A percentile compares a stretch with the other conserved stretches of the same genome.
Evolutionary conservation across 1,140 invertebrate genomes (phyloP).

Genomic region (Lepidurus apus): DNA sequence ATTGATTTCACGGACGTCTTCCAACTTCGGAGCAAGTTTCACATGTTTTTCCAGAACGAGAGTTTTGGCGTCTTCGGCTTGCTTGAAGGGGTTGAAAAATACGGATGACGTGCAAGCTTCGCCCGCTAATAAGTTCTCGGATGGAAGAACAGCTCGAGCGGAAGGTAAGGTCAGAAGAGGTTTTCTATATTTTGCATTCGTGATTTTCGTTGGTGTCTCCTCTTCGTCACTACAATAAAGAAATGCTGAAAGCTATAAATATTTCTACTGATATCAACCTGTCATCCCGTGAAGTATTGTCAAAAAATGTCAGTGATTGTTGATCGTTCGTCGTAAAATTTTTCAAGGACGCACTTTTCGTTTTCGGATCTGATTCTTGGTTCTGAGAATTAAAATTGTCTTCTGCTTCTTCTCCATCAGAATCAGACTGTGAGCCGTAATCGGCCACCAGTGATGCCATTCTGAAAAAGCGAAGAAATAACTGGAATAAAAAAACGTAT

Average conservation of each 20-base stretch:
- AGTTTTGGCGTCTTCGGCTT: constrained; percentile 78
- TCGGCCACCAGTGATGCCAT: constrained; percentile 60
- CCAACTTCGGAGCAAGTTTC: constrained; percentile 75
- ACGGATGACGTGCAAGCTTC: constrained; percentile 52
- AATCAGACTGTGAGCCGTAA: constrained; percentile 51
- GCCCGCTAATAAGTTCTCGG: not conserved
- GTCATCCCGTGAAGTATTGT: too few relatives aligned
- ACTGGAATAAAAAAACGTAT: not conserved
- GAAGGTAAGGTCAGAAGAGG: not conserved
- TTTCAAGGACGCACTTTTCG: too few relatives aligned
- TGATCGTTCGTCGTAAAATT: too few relatives aligned
- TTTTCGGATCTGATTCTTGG: not conserved
- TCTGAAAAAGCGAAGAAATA: not conserved
- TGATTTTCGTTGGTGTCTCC: not conserved
- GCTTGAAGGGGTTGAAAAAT: constrained; percentile 82
- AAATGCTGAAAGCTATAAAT: not conserved
- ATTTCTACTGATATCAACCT: too few relatives aligned
- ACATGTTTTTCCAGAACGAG: constrained; percentile 87
- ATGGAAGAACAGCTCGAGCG: not conserved
- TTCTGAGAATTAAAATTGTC: constrained; percentile 28
- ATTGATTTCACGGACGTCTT: constrained; percentile 66
- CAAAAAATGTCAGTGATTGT: too few relatives aligned
- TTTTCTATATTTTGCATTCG: not conserved
- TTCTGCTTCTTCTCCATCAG: constrained; percentile 43
- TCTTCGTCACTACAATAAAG: not conserved